These are phyloP conservation scores for Symphodus melops DNA, from an alignment of 2,113 vertebrate genomes.

Conservation along the genomic window DNA sequence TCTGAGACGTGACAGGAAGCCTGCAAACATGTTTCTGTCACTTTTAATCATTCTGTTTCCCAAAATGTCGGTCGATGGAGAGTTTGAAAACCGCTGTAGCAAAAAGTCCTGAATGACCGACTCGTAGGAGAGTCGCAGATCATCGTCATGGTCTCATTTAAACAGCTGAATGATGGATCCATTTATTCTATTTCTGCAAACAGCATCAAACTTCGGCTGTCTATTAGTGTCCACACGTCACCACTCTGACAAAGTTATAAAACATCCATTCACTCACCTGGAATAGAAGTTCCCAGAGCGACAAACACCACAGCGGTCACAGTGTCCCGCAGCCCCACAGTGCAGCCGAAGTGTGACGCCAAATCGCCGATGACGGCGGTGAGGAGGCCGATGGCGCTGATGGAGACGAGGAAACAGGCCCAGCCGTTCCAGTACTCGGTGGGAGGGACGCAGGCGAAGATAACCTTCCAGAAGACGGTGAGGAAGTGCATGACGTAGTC, in stretches of 20 bases:
- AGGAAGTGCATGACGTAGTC: constrained; percentile 96
- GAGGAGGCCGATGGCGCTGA: constrained; percentile 89
- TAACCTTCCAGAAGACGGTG: constrained; percentile 96
- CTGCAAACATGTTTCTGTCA: too few relatives aligned
- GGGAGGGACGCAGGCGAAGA: constrained; percentile 93
- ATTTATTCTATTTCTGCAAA: too few relatives aligned
- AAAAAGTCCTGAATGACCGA: too few relatives aligned
- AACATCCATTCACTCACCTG: constrained; percentile 79
- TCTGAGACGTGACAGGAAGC: too few relatives aligned
- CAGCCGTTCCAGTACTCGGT: constrained; percentile 95
- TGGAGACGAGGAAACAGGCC: constrained; percentile 92
- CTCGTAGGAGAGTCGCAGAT: too few relatives aligned
- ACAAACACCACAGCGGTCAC: constrained; percentile 95
- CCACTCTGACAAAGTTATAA: neutral
- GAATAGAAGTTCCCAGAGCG: constrained; percentile 92
- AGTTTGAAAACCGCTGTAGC: too few relatives aligned
- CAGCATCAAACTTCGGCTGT: too few relatives aligned
- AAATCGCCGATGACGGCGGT: constrained; percentile 92
- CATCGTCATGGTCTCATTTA: too few relatives aligned
- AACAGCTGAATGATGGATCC: too few relatives aligned
- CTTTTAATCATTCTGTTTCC: too few relatives aligned
- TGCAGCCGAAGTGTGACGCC: constrained; percentile 94
- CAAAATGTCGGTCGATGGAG: too few relatives aligned
- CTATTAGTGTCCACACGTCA: too few relatives aligned
- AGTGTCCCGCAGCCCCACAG: constrained; percentile 90